Percentiles rank a stretch among this genome's conserved stretches.
Conservation (phyloP, 1,140 invertebrate genomes). For the Brachystomella parvula region DNA sequence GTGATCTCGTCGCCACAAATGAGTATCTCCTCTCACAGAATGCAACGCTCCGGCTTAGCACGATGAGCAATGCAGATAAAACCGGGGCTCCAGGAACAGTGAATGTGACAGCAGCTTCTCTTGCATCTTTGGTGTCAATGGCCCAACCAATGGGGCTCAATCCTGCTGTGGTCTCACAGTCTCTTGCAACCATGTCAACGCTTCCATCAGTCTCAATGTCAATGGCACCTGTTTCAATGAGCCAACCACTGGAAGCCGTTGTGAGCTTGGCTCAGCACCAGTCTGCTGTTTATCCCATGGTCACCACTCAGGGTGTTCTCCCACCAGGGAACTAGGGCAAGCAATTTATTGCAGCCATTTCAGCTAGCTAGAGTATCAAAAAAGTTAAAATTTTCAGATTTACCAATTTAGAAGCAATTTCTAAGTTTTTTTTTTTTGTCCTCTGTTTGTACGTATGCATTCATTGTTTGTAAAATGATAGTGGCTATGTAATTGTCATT, state of each 20-base stretch:
- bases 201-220: conserved; percentile 50
- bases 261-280: conserved; percentile 50
- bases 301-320: conserved; percentile 29
- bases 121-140: conserved; percentile 57
- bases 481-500: too few relatives aligned
- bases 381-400: too few relatives aligned
- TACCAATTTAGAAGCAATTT: too few relatives aligned
- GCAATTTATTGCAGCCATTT: too few relatives aligned
- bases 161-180: conserved; percentile 42
- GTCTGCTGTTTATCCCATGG: conserved; percentile 33
- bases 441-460: too few relatives aligned
- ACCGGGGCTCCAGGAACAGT: conserved; percentile 25
- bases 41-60: conserved; percentile 60
- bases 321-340: conserved; percentile 17
- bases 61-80: conserved; percentile 42
- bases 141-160: conserved; percentile 41
- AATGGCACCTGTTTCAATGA: conserved; percentile 53
- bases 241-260: conserved; percentile 49
- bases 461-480: too few relatives aligned
- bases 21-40: conserved; percentile 74
- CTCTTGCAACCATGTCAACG: conserved; percentile 40
- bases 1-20: conserved; percentile 67
- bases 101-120: conserved; percentile 47
- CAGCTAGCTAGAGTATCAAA: not conserved
- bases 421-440: too few relatives aligned